A percentile compares a stretch with the other conserved stretches of the same genome.
phyloP scores from a whole-genome alignment of 2,113 vertebrate genomes.

The Zeus faber region DNA sequence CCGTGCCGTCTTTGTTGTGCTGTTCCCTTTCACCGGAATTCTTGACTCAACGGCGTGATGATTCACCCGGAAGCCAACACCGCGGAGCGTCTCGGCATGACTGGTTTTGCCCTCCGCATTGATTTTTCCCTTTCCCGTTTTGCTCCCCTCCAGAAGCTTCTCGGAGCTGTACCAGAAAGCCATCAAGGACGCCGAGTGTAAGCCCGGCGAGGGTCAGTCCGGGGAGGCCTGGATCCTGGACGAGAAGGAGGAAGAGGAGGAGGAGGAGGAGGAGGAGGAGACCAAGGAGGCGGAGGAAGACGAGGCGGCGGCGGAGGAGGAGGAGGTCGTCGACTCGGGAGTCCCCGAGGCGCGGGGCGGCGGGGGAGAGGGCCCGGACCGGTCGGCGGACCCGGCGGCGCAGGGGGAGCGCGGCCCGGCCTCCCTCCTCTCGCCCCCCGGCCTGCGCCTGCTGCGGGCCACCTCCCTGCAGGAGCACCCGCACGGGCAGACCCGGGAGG shows the following conservation, averaged over 20 bases:
- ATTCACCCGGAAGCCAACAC: background rate
- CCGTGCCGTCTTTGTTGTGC: background rate
- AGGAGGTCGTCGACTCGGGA: constrained; percentile 24
- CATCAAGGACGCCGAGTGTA: constrained; percentile 82
- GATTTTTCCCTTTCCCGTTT: constrained; percentile 2
- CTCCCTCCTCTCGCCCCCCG: constrained; percentile 51
- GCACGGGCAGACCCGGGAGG: constrained; percentile 48
- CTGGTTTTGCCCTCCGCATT: background rate
- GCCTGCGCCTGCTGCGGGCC: constrained; percentile 71
- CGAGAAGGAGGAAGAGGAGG: constrained; percentile 62
- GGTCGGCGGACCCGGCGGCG: constrained; percentile 20
- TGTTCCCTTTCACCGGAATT: background rate
- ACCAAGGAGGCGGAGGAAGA: constrained; percentile 26
- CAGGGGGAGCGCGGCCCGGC: constrained; percentile 25
- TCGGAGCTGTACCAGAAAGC: constrained; percentile 88
- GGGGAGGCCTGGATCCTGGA: constrained; percentile 78
- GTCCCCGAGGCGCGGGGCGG: constrained; percentile 41
- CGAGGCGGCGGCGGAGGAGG: constrained; percentile 20
- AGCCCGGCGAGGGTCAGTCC: constrained; percentile 66
- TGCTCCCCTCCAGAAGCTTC: constrained; percentile 77
- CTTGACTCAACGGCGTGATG: background rate
- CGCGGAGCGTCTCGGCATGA: background rate
- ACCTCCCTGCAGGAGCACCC: constrained; percentile 77
- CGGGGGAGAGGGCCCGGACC: constrained; percentile 24
- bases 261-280: constrained; percentile 38